phyloP scores from a whole-genome alignment of 2,797 vertebrate species.

The Discoglossus pictus region DNA sequence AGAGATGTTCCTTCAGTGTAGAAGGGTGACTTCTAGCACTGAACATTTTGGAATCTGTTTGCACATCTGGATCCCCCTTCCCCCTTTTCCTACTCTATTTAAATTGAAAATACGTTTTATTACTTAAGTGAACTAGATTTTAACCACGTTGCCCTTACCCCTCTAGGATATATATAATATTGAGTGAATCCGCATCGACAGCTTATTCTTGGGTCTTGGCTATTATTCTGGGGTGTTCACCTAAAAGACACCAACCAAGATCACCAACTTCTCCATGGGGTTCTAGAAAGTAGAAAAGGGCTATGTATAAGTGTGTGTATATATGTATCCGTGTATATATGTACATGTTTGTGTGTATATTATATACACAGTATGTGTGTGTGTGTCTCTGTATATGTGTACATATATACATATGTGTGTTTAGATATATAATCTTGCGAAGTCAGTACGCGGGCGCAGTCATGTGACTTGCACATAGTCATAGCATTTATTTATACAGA shows the following conservation, averaged over 20 bases:
- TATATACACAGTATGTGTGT: not conserved
- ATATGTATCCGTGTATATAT: conserved; percentile 10
- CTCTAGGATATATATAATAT: conserved; percentile 17
- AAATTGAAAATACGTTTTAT: conserved; percentile 35
- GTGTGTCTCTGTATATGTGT: too few species aligned
- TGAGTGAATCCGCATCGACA: conserved; percentile 1
- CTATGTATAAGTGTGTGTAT: conserved; percentile 21
- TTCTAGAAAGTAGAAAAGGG: conserved; percentile 40
- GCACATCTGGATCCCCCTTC: conserved; percentile 7
- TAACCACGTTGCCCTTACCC: conserved; percentile 40
- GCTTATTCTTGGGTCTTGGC: conserved; percentile 21
- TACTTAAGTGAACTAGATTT: conserved; percentile 27
- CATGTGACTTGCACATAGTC: too few species aligned
- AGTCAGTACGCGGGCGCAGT: too few species aligned
- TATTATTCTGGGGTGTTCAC: conserved; percentile 2
- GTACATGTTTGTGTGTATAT: conserved; percentile 1
- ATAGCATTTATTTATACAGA: too few species aligned
- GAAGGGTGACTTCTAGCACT: conserved; percentile 22
- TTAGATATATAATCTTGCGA: too few species aligned
- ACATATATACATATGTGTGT: too few species aligned
- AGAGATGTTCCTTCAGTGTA: conserved; percentile 13
- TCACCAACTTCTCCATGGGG: conserved; percentile 19
- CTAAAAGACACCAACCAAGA: not conserved
- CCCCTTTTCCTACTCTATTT: not conserved
- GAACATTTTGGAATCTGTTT: conserved; percentile 18